Base-by-base conservation (phyloP, 2,888 invertebrate genomes). In the Sphinx pinastri region DNA sequence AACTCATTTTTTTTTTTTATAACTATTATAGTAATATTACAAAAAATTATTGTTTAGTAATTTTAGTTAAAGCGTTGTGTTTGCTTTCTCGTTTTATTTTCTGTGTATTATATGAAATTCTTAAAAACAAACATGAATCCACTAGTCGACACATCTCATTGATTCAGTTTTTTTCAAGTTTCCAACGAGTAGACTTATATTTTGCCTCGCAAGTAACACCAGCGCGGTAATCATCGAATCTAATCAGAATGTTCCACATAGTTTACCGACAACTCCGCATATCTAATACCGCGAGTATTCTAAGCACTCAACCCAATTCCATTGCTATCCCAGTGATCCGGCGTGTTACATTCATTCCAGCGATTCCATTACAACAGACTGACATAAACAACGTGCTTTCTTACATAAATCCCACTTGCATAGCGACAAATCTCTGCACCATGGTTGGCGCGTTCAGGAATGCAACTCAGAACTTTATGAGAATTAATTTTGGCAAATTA, bases 301-400 rank as follows among this genome's bases (percentile, higher is more conserved):
- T 1, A 19, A 63, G 2, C 13, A 47, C 14, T 59, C n/a, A 5
- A 6, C 60, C 60, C 13, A 13, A 19, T 63, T 49, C 13, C 13
- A 63, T 47, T 47, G 16, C 45, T 49, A 11, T 13, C 13, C 2
- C 19, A 47, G 19, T 16, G 1, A 63, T 49, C 13, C 13, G 63
- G 49, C 49, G 47, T 63, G 19, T 63, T 63, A 19, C 63, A 63
- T 63, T 63, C 13, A 49, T 63, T 63, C 60, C n/a, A n/a, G 47
- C 47, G 60, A 47, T 47, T 47, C 25, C 58, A 58, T 16, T 49
- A 63, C 63, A 63, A 47, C 47, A 45, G 38, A 47, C 45, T 6
- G 47, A 49, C 49, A 49, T 63, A 49, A 63, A 63, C 49, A 49
- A 63, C 19, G 19, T 63, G 19, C 49, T 63, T 63, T 49, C 63